Evolutionary conservation across 2,113 vertebrate genomes (phyloP), one percentile per base, ranked within the genome.

Genomic region (Crotalus tigris): DNA sequence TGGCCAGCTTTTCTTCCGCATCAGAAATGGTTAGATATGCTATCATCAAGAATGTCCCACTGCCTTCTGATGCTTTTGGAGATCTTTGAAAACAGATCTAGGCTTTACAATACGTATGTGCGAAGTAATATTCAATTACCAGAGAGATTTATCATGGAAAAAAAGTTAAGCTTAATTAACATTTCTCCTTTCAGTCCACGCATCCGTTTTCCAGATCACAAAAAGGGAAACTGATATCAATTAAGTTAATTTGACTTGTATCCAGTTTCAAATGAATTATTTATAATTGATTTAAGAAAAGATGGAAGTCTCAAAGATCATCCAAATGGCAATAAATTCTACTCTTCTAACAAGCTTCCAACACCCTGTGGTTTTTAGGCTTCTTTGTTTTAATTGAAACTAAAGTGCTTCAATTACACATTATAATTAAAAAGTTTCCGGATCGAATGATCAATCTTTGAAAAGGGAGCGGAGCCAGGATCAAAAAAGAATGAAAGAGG

Each of bases 381-480:
- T 93, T 69, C 64, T 95, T 96, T 97, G 95, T 95, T 97, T 97
- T 96, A 97, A 96, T 93, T 97, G 95, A 95, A 96, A 94, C 53
- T 39, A 85, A 93, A 95, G 90, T 87, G 91, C 94, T 96, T 96
- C 94, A 97, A 95, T 95, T 95, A 95, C 75, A 92, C 12, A 33
- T 95, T 97, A 94, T 94, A 96, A 96, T 96, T 95, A 94, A 96
- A 96, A 97, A 96, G 94, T 97, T 97, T 94, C 91, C 94, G 64
- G 92, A 95, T 95, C 92, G 94, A 96, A 96, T 95, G 94, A 93
- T 91, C 29, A 85, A 85, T 94, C 33, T 95, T 94, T 95, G 85
- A 51, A 87, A 96, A 96, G 94, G 90, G 92, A 29, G 39, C 92
- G 69, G 89, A 90, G 49, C 81, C 93, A 95, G 49, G 53, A 88